Evolutionary conservation across 2,113 vertebrate genomes (phyloP).

Genomic region (Sturnira hondurensis): DNA sequence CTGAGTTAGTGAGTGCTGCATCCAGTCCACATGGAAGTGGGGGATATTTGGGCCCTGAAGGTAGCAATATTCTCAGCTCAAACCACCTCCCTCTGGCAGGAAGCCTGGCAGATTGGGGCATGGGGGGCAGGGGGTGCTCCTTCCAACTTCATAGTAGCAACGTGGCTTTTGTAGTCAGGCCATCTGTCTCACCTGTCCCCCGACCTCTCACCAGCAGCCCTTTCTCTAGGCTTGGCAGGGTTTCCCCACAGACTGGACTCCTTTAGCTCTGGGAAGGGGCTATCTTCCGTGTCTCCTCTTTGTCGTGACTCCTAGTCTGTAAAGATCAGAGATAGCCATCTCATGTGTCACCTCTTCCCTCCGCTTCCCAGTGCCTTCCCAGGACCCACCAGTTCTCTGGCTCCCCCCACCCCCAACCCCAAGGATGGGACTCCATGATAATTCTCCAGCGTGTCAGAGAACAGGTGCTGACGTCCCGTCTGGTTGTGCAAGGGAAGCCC

Average conservation of each 20-base stretch:
- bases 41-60: background rate
- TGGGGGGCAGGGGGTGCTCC: background rate
- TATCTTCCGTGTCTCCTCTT: background rate
- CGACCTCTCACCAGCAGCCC: background rate
- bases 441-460: background rate
- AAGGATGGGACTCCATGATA: background rate
- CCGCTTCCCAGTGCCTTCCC: background rate
- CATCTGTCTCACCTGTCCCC: constrained; percentile 33
- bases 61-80: constrained; percentile 15
- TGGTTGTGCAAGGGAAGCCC: background rate
- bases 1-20: background rate
- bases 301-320: background rate
- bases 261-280: background rate
- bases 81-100: constrained; percentile 15
- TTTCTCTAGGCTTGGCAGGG: constrained; percentile 18
- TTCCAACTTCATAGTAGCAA: background rate
- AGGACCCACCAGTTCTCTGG: background rate
- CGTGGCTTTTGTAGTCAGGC: background rate
- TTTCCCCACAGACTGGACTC: background rate
- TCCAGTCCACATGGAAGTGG: background rate
- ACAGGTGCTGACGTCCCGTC: background rate
- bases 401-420: background rate
- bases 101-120: constrained; percentile 2
- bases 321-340: background rate
- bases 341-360: background rate